Evolutionary conservation across 1,140 invertebrate genomes (phyloP).

Genomic region (Hylyphantes graminicola): DNA sequence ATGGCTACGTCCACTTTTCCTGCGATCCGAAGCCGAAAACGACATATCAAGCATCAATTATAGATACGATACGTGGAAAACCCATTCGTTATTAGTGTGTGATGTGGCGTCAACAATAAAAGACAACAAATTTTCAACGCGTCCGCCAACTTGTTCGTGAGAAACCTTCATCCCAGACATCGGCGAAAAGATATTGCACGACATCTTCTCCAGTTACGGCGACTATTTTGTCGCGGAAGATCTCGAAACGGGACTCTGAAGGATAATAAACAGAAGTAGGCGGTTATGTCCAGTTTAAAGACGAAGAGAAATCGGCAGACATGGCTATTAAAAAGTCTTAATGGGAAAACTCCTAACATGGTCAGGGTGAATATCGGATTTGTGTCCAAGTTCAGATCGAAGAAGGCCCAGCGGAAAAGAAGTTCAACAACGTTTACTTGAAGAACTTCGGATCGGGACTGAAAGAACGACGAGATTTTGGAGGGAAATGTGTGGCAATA

Average conservation of each 20-base stretch:
- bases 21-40: slow-evolving; percentile 96
- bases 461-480: slow-evolving; percentile 92
- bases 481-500: slow-evolving; percentile 91
- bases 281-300: slow-evolving; percentile 99
- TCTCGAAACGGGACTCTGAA: slow-evolving; percentile 94
- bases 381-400: slow-evolving; percentile 94
- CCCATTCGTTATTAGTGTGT: slow-evolving; percentile 99
- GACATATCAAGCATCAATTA: slow-evolving; percentile 99
- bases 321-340: slow-evolving; percentile 80
- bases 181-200: slow-evolving; percentile 99
- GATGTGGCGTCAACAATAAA: slow-evolving; percentile 99
- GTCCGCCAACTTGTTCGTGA: slow-evolving; percentile 97
- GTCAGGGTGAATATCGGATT: slow-evolving; percentile 87
- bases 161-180: slow-evolving; percentile 97
- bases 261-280: slow-evolving; percentile 88
- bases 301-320: slow-evolving; percentile 97
- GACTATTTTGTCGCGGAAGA: slow-evolving; percentile 95
- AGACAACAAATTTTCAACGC: slow-evolving; percentile 88
- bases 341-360: slow-evolving; percentile 94
- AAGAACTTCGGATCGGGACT: slow-evolving; percentile 98
- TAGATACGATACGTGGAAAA: slow-evolving; percentile 93
- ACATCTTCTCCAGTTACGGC: slow-evolving; percentile 98
- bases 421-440: slow-evolving; percentile 99
- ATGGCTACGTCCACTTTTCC: slow-evolving; percentile 99
- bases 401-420: slow-evolving; percentile 88